Conservation (phyloP, 2,888 invertebrate genomes). For the Volucella inflata region DNA sequence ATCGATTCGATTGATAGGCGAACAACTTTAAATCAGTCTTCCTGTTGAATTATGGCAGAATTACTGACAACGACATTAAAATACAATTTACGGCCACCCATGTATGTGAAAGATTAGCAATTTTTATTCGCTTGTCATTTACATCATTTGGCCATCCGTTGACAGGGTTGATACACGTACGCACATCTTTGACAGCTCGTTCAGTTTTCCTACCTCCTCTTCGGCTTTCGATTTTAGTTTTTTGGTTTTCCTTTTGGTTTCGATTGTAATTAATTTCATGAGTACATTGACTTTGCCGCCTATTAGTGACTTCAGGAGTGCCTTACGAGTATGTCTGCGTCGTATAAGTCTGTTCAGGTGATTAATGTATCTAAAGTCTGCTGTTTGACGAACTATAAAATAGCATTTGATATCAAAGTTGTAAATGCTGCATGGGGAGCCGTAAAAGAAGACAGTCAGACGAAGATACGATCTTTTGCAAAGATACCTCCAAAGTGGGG, state of each 20-base stretch:
- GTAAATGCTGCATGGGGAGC: neutral
- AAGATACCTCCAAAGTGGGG: no score
- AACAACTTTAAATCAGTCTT: conserved; percentile 16
- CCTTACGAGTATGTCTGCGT: conserved; percentile 1
- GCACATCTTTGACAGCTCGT: neutral
- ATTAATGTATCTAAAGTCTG: conserved; percentile 50
- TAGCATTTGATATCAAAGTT: neutral
- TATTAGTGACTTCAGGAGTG: conserved; percentile 22
- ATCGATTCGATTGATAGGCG: neutral
- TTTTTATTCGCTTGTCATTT: conserved; percentile 48
- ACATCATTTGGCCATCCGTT: conserved; percentile 45
- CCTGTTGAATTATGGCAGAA: neutral
- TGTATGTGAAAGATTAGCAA: conserved; percentile 37
- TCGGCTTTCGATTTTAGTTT: neutral
- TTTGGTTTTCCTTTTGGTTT: neutral
- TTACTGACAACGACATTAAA: neutral
- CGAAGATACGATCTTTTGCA: neutral
- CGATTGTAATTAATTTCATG: conserved; percentile 31
- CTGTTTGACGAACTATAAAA: conserved; percentile 37
- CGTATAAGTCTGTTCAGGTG: conserved; percentile 23
- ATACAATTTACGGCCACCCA: conserved; percentile 15
- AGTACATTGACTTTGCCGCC: conserved; percentile 53
- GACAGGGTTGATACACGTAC: conserved; percentile 2
- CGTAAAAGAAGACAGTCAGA: neutral
- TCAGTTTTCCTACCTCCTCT: neutral